phyloP scores from a whole-genome alignment of 2,113 vertebrate species.

The Ginglymostoma cirratum region DNA sequence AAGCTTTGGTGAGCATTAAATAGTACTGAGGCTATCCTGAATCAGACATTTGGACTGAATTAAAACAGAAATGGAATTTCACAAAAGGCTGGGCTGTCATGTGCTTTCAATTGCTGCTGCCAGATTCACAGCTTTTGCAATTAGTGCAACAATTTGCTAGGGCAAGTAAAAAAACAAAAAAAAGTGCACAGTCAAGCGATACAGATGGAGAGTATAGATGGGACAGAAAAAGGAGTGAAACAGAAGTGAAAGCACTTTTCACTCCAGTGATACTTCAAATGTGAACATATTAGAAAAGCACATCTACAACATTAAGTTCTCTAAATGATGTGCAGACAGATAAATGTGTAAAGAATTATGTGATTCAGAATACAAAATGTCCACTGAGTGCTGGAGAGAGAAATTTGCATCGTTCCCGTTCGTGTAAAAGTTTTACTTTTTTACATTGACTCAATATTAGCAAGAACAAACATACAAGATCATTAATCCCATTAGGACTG shows the following conservation, averaged over 20 bases:
- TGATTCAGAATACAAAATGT: not conserved
- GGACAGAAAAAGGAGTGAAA: not conserved
- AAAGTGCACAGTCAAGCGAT: not conserved
- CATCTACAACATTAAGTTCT: not conserved
- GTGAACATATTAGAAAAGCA: not conserved
- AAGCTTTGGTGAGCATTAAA: not conserved
- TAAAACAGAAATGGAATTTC: not conserved
- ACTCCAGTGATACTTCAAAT: not conserved
- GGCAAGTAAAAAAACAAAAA: not conserved
- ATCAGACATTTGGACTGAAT: not conserved
- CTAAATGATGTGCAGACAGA: not conserved
- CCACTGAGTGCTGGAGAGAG: not conserved
- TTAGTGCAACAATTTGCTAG: not conserved
- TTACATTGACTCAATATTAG: not conserved
- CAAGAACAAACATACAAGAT: not conserved
- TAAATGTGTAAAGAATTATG: not conserved
- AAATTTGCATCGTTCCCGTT: not conserved
- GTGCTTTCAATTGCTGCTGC: not conserved
- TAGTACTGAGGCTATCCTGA: not conserved
- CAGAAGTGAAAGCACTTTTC: not conserved
- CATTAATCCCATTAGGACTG: not conserved
- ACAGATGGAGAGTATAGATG: not conserved
- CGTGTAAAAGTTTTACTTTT: not conserved
- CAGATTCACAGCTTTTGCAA: not conserved
- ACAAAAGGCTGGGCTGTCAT: not conserved